phyloP scores from a whole-genome alignment of 2,797 vertebrate genomes.

The Manis javanica region DNA sequence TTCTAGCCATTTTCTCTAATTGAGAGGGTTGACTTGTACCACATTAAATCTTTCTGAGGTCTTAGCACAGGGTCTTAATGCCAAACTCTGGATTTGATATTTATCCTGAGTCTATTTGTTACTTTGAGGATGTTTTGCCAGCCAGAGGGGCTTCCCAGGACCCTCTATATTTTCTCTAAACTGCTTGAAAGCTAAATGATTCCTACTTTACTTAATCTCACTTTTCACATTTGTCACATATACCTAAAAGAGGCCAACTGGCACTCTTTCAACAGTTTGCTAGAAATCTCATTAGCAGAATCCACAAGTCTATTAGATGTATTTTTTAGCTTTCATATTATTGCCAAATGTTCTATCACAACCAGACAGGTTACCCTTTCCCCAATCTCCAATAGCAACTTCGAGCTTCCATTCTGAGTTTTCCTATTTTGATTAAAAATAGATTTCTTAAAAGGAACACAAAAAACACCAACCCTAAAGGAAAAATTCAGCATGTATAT shows the following conservation, averaged over 20 bases:
- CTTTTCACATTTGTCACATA: background rate
- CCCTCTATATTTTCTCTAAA: background rate
- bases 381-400: background rate
- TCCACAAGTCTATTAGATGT: background rate
- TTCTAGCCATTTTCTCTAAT: background rate
- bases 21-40: background rate
- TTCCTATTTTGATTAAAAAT: slow-evolving; percentile 1
- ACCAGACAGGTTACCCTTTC: background rate
- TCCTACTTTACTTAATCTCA: background rate
- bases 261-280: background rate
- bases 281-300: background rate
- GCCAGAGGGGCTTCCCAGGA: background rate
- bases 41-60: background rate
- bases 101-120: background rate
- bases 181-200: background rate
- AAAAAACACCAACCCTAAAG: background rate
- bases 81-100: background rate
- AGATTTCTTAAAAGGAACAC: background rate
- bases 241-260: background rate
- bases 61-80: background rate
- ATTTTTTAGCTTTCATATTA: background rate
- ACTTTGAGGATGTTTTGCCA: background rate
- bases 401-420: background rate
- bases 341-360: background rate
- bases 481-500: background rate